Conservation (phyloP, 2,113 vertebrate genomes). For the Climacteris rufus region DNA sequence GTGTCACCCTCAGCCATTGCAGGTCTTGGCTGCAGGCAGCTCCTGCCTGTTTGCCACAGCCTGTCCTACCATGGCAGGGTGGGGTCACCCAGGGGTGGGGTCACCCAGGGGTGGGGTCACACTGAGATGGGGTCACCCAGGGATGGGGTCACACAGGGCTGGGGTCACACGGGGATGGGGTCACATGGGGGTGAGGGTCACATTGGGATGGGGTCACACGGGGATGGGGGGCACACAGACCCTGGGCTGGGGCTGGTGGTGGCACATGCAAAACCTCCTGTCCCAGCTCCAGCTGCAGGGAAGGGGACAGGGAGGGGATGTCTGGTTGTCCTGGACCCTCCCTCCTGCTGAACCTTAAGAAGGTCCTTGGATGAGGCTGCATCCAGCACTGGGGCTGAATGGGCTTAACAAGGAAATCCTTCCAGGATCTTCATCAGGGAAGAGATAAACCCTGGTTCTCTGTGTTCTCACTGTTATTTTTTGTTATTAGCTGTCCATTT, state of each 20-base stretch:
- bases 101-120: no score
- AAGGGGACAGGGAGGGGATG: not conserved
- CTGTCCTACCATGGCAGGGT: not conserved
- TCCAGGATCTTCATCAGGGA: not conserved
- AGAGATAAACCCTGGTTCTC: not conserved
- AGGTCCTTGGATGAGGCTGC: not conserved
- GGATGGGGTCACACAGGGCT: not conserved
- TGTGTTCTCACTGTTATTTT: not conserved
- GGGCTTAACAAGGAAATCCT: not conserved
- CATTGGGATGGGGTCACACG: fast-evolving
- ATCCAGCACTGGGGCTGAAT: not conserved
- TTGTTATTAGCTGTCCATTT: no score
- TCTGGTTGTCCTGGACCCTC: not conserved
- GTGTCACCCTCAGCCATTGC: fast-evolving
- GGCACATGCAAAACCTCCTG: not conserved
- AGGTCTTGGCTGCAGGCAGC: no score
- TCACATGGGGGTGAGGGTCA: no score
- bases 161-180: no score
- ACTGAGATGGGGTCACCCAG: fast-evolving
- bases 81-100: no score
- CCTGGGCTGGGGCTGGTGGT: not conserved
- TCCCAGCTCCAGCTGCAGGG: not conserved
- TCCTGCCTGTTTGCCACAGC: not conserved
- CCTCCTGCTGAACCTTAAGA: fast-evolving
- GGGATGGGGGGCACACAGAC: not conserved